Conservation (phyloP, 2,888 invertebrate genomes). For the Sinhomidia bicolor region DNA sequence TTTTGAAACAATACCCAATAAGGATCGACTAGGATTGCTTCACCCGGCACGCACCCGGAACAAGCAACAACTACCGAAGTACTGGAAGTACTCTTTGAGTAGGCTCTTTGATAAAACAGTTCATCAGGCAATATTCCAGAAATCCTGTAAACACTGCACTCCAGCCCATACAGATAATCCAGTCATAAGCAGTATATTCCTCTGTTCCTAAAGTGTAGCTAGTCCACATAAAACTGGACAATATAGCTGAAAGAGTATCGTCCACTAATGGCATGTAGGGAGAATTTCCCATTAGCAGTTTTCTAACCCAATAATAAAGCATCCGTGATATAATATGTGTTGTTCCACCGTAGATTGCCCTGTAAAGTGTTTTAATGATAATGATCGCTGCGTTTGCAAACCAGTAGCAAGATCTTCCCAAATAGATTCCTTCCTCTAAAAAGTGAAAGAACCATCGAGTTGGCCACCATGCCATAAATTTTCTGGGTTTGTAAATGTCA, state of each 20-base stretch:
- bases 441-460: constrained; percentile 54
- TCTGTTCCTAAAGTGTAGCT: constrained; percentile 6
- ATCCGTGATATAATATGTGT: constrained; percentile 25
- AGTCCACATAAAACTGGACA: constrained; percentile 44
- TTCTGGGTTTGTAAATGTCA: constrained; percentile 50
- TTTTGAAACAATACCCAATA: no score
- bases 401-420: constrained; percentile 30
- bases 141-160: constrained; percentile 47
- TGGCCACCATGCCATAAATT: constrained; percentile 59
- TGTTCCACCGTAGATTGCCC: constrained; percentile 30
- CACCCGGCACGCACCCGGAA: no score
- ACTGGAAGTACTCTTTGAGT: constrained; percentile 48
- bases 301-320: constrained; percentile 26
- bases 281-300: background rate
- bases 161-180: constrained; percentile 52
- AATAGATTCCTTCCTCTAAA: constrained; percentile 55
- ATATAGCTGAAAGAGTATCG: constrained; percentile 39
- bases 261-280: constrained; percentile 38
- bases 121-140: constrained; percentile 18
- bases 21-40: no score
- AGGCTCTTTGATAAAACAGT: constrained; percentile 32
- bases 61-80: no score
- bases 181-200: constrained; percentile 33
- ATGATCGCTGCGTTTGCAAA: constrained; percentile 10
- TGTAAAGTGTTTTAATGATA: background rate